These are phyloP conservation scores for Pipra filicauda DNA, from an alignment of 2,113 vertebrate species.

Conservation along the genomic window DNA sequence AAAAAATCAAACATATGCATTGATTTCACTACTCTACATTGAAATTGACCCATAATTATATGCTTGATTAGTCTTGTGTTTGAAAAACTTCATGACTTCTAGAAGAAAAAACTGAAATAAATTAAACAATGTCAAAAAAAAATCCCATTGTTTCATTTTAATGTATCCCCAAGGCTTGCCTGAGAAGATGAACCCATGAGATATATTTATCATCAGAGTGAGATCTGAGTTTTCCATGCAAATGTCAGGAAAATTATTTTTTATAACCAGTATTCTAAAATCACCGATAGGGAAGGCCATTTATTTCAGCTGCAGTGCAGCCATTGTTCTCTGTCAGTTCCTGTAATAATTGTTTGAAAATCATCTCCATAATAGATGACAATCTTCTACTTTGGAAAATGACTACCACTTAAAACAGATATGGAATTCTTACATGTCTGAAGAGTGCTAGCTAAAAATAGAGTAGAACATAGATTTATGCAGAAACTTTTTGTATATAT, in stretches of 20 bases:
- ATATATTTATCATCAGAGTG: neutral
- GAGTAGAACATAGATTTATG: neutral
- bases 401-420: neutral
- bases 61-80: neutral
- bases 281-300: neutral
- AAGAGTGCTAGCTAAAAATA: neutral
- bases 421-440: neutral
- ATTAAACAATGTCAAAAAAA: neutral
- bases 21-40: neutral
- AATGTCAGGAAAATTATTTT: neutral
- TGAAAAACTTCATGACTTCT: neutral
- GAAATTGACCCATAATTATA: neutral
- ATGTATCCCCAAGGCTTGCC: neutral
- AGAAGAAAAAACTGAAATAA: neutral
- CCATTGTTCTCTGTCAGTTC: neutral
- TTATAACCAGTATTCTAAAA: neutral
- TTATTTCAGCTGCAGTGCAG: neutral
- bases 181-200: neutral
- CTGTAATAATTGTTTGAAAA: neutral
- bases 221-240: neutral
- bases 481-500: neutral
- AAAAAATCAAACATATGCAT: neutral
- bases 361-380: neutral
- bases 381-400: neutral
- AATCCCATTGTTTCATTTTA: neutral